These are phyloP conservation scores for Halocynthia roretzi DNA, from an alignment of 23 tunicate species.

Conservation along the genomic window DNA sequence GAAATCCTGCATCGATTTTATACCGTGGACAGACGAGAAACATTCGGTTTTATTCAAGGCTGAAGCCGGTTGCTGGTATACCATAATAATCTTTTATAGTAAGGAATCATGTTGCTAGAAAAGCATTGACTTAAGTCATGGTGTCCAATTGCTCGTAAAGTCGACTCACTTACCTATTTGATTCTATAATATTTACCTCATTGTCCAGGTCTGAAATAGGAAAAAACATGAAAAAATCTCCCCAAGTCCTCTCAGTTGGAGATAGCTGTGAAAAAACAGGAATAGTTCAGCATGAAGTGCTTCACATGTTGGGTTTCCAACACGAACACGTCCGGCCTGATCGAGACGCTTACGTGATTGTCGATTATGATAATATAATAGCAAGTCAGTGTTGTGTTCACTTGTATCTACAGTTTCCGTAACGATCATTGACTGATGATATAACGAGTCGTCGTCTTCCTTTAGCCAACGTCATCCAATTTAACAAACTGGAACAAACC, in stretches of 20 bases:
- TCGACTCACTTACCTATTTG: too few relatives aligned
- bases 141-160: too few relatives aligned
- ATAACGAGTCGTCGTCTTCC: too few relatives aligned
- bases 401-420: too few relatives aligned
- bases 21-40: background rate
- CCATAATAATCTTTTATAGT: too few relatives aligned
- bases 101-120: too few relatives aligned
- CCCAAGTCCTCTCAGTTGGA: conserved; percentile 1
- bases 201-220: background rate
- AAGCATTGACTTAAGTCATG: too few relatives aligned
- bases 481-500: too few relatives aligned
- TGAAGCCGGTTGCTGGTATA: background rate
- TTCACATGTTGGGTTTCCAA: background rate
- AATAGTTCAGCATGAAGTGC: conserved; percentile 3
- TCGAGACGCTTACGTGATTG: background rate
- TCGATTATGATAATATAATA: background rate
- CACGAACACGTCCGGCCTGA: conserved; percentile 4
- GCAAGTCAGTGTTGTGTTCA: background rate
- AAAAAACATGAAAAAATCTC: background rate
- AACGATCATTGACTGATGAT: too few relatives aligned
- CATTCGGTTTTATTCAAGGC: background rate
- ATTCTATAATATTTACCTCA: background rate
- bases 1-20: conserved; percentile 3
- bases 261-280: background rate
- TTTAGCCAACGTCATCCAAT: too few relatives aligned